phyloP scores from a whole-genome alignment of 2,113 vertebrate species.

The Scatophagus argus region DNA sequence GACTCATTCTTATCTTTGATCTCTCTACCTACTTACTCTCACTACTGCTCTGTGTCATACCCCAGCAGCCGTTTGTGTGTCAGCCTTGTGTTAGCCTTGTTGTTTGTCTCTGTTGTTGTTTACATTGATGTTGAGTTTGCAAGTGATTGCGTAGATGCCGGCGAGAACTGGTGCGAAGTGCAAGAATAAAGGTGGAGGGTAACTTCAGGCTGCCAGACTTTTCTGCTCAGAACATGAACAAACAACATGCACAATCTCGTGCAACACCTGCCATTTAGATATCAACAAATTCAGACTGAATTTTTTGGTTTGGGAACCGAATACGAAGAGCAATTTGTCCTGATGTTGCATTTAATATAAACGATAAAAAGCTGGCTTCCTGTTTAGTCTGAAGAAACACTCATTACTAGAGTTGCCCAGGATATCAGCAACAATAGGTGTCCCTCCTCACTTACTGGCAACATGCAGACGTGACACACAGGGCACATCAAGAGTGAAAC shows the following conservation, averaged over 20 bases:
- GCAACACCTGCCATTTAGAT: slow-evolving; percentile 5
- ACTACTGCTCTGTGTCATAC: slow-evolving; percentile 7
- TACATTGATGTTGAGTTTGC: neutral
- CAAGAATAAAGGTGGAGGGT: neutral
- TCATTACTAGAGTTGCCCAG: neutral
- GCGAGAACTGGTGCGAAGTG: neutral
- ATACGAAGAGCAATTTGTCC: slow-evolving; percentile 7
- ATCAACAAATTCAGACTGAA: slow-evolving; percentile 7
- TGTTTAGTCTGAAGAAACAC: neutral
- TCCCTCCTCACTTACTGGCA: neutral
- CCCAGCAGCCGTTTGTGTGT: neutral
- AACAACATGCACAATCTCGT: neutral
- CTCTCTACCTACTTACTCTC: slow-evolving; percentile 36
- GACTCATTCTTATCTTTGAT: slow-evolving; percentile 32
- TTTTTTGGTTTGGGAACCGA: slow-evolving; percentile 10
- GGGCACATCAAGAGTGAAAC: slow-evolving; percentile 6
- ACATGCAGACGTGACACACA: neutral
- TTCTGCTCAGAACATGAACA: neutral
- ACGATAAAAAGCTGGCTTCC: neutral
- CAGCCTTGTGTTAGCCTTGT: neutral
- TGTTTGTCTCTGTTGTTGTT: neutral
- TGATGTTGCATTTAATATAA: slow-evolving; percentile 17
- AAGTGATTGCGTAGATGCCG: slow-evolving; percentile 4
- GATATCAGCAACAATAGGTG: neutral
- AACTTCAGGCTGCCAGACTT: neutral